Base-by-base conservation (phyloP, 1,140 invertebrate genomes). In the Drosophila trapezifrons region DNA sequence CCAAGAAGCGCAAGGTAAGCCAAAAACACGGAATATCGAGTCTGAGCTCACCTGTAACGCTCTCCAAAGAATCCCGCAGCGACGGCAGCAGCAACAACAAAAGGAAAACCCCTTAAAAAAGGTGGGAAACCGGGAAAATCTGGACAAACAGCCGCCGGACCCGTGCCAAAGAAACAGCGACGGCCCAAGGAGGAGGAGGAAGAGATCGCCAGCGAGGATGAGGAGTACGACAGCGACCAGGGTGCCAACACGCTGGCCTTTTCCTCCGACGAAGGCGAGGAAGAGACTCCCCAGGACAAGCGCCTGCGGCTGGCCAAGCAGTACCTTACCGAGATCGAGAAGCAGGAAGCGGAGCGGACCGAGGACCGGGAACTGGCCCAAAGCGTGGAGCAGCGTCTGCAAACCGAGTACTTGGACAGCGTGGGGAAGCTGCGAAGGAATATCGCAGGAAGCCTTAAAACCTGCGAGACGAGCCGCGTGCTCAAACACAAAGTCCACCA, bases 211-310 rank as follows among this genome's bases (percentile, higher is more conserved):
- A 94, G 94, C 62, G 92, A 93, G 42, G 90, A 91, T 65, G 93
- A 93, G 25, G 87, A 91, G 25, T 83, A 69, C 42, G 73, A 72
- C 22, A 86, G 74, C 46, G 93, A 93, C 20, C 87, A 94, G 20
- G 93, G 93, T 80, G 92, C 93, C 70, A 92, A 93, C 32, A 92
- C 93, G 20, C 92, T 94, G 60, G 92, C 93, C 62, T 93, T 93
- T 27, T 93, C 94, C 38, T 92, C 93, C 3, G 94, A 93, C 42
- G 94, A 93, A 49, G 94, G 94, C 8, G 95, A 96, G 75, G 95
- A 97, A 65, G 95, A 96, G 91, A 98, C 97, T 8, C 95, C 96
- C 1, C 97, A 98, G 91, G 96, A 98, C 84, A 98, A 98, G 90
- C 96, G 96, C 81, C 78, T 99, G 37, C 93, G 97, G 37, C 92